Percentiles rank a stretch among this genome's conserved stretches.
Conservation (phyloP, 2,113 vertebrate genomes). For the Maccullochella peelii region DNA sequence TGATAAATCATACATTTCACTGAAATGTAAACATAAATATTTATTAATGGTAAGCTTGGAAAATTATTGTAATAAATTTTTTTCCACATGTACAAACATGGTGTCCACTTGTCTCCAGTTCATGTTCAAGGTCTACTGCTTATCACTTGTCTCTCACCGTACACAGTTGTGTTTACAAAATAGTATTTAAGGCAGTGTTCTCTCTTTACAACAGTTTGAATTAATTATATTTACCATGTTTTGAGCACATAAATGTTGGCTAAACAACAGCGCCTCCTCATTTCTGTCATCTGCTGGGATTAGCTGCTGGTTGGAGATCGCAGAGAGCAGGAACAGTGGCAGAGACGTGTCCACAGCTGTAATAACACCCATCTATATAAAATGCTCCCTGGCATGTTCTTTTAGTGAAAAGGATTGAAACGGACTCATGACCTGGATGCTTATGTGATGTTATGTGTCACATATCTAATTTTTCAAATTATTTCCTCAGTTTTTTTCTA, state of each 20-base stretch:
- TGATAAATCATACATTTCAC: conserved; percentile 84
- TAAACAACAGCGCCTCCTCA: not conserved
- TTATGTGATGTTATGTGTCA: too few relatives aligned
- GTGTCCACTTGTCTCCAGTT: conserved; percentile 7
- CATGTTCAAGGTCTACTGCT: not conserved
- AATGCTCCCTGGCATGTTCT: not conserved
- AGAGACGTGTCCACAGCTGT: not conserved
- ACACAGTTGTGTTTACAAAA: not conserved
- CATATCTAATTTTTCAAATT: too few relatives aligned
- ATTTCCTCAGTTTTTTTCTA: too few relatives aligned
- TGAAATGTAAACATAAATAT: conserved; percentile 86
- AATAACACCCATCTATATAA: not conserved
- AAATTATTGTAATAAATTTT: conserved; percentile 81
- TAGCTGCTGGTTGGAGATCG: not conserved
- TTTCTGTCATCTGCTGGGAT: not conserved
- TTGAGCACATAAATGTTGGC: not conserved
- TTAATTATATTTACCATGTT: not conserved
- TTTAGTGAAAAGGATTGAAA: too few relatives aligned
- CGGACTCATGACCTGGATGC: too few relatives aligned
- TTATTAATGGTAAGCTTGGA: conserved; percentile 83
- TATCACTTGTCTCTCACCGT: not conserved
- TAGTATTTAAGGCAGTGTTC: too few relatives aligned
- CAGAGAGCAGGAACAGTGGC: not conserved
- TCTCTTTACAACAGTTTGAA: not conserved
- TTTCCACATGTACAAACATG: conserved; percentile 71